Evolutionary conservation across 1,140 invertebrate genomes (phyloP), one percentile per base, ranked within the genome.

Genomic region (Rhagoletis zephyria): DNA sequence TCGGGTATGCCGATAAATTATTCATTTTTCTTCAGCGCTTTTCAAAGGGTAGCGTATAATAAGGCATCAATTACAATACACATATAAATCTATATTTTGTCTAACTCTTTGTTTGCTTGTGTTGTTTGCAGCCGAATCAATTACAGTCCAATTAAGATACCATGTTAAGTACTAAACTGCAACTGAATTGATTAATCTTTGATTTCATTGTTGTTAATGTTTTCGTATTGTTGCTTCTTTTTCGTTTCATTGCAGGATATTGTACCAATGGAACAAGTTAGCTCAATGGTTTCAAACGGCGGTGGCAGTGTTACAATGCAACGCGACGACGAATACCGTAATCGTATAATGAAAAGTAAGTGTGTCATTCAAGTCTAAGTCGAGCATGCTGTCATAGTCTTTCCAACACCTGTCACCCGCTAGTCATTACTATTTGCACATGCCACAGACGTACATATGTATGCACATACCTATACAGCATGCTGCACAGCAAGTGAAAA

Each of bases 271-370:
- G 92, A 93, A 91, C 92, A 91, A 91, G 90, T 92, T 87, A 93
- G 92, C 90, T 93, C 92, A 86, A 92, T 93, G 91, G 92, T 93
- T 88, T 93, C 92, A 88, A 93, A 93, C 87, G 92, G 92, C 14
- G 92, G 92, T 70, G 92, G 92, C 85, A 93, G 92, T 85, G 88
- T 89, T 56, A 90, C 91, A 87, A 93, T 93, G 91, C 92, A 93
- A 89, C 92, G 92, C 89, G 92, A 93, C 88, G 92, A 93, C 90
- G 92, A 93, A 89, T 93, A 93, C 90, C 91, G 92, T 87, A 93
- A 93, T 90, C 92, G 92, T 88, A 93, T 93, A 89, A 92, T 93
- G 91, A 92, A 93, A 90, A 93, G 92, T 93, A 91, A 93, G 91
- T 92, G 89, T 91, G 85, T 85, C 60, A 85, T 56, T 56, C 48